Conservation (phyloP, 1,140 invertebrate species). For the Limonius californicus region DNA sequence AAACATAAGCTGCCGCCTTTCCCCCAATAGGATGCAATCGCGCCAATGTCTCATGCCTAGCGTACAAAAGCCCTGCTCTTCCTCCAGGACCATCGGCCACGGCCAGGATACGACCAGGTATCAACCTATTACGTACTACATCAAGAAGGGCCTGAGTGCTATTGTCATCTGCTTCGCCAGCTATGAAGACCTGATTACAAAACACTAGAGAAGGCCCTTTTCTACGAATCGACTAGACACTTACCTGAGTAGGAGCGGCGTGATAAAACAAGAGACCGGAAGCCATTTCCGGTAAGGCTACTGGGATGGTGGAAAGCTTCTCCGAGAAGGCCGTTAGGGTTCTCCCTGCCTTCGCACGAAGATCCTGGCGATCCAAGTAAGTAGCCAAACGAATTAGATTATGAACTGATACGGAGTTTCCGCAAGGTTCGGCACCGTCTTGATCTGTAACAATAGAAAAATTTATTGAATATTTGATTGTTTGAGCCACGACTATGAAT, state of each 20-base stretch:
- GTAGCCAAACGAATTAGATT: constrained; percentile 75
- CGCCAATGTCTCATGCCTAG: constrained; percentile 33
- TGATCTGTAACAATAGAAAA: constrained; percentile 85
- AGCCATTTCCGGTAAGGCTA: constrained; percentile 75
- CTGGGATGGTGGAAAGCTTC: constrained; percentile 53
- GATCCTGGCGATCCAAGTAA: constrained; percentile 59
- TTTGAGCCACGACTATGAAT: too few relatives aligned
- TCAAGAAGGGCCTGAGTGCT: constrained; percentile 65
- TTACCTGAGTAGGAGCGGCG: constrained; percentile 64
- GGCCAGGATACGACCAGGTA: constrained; percentile 68
- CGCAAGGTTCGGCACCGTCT: constrained; percentile 89
- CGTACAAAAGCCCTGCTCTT: constrained; percentile 43
- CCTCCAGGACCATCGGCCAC: constrained; percentile 57
- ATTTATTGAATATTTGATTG: too few relatives aligned
- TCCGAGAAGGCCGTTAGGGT: constrained; percentile 56
- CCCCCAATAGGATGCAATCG: constrained; percentile 48
- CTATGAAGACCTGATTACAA: constrained; percentile 60
- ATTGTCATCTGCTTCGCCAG: constrained; percentile 59
- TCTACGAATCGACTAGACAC: constrained; percentile 17
- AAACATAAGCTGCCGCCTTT: constrained; percentile 74
- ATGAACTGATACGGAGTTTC: constrained; percentile 82
- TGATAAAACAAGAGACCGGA: constrained; percentile 67
- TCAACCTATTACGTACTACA: constrained; percentile 60
- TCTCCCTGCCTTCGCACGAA: constrained; percentile 50
- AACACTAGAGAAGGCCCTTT: neutral